Evolutionary conservation across 1,140 invertebrate species (phyloP), one percentile per base, ranked within the genome.

Genomic region (Chrysomallon squamiferum): DNA sequence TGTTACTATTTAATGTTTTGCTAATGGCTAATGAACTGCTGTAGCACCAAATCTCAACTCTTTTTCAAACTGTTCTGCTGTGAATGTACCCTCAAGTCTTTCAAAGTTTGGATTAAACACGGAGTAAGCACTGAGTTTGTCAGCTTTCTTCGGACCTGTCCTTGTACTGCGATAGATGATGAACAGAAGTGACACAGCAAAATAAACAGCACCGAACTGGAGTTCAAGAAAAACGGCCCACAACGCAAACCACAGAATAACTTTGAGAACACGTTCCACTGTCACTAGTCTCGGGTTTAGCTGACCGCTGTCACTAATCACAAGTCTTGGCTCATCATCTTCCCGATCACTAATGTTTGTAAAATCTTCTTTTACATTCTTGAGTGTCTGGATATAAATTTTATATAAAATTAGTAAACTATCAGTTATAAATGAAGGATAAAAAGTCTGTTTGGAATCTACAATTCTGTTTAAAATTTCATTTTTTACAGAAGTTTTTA

Each of bases 21-120:
- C 22, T 20, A 15, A 4, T 15, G 18, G n/a, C 33, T 35, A 58
- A 58, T 58, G 58, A 11, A 77, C 75, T 27, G 75, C 56, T 18
- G 59, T 61, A 35, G 75, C 56, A 45, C 79, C 77, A 70, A 66
- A 65, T 45, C 73, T 64, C 62, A 98, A 89, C 87, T 97, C 91
- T 73, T 88, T 89, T 80, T 98, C 93, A 82, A 99, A 93, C 78
- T 98, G 94, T 82, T 98, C 95, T n/a, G 95, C 92, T 67, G 93
- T 95, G 2, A 98, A 86, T 2, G 96, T 95, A 18, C 97, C 97
- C 73, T 96, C 92, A 68, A 99, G 93, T 59, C 93, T 89, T 81
- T 94, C 89, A 87, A 93, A 99, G 76, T 96, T 91, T 68, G 92
- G 91, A 89, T 99, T 99, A 81, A 99, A 99, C 0, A 99, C 96